Percentiles rank a stretch among this genome's conserved stretches.
phyloP scores from a whole-genome alignment of 1,140 invertebrate genomes.

The Orius insidiosus region DNA sequence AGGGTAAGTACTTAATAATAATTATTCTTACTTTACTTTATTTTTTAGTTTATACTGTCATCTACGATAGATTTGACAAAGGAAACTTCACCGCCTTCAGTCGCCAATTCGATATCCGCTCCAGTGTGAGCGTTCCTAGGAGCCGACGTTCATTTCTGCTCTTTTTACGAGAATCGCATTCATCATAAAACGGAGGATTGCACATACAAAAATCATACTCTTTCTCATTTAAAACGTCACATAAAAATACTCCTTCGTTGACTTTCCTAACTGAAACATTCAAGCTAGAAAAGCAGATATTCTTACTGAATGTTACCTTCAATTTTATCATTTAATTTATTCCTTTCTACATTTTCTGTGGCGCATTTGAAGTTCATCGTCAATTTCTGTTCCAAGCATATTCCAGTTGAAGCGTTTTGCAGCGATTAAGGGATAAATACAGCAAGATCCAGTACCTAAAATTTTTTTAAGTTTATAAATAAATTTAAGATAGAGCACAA shows the following conservation, averaged over 20 bases:
- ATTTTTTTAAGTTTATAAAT: neutral
- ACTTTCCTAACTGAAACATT: slow-evolving; percentile 27
- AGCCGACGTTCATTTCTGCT: slow-evolving; percentile 20
- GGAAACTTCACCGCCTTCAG: slow-evolving; percentile 66
- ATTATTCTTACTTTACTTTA: slow-evolving; percentile 37
- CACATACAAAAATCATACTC: slow-evolving; percentile 77
- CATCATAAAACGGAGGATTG: slow-evolving; percentile 88
- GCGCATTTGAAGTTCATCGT: slow-evolving; percentile 55
- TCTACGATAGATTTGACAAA: slow-evolving; percentile 74
- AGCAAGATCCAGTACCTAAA: slow-evolving; percentile 75
- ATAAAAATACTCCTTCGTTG: slow-evolving; percentile 16
- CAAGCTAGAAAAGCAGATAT: neutral
- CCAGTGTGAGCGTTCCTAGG: slow-evolving; percentile 50
- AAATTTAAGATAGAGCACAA: too few relatives aligned
- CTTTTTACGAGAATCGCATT: slow-evolving; percentile 27
- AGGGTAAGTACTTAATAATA: too few relatives aligned
- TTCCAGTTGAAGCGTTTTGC: slow-evolving; percentile 62
- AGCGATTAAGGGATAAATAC: slow-evolving; percentile 77
- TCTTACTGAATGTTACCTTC: slow-evolving; percentile 32
- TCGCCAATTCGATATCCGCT: slow-evolving; percentile 52
- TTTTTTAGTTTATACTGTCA: slow-evolving; percentile 46
- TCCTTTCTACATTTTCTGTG: slow-evolving; percentile 54
- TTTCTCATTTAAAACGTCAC: slow-evolving; percentile 23
- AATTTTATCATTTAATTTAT: slow-evolving; percentile 51
- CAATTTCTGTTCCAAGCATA: slow-evolving; percentile 77